phyloP scores from a whole-genome alignment of 2,113 vertebrate species.

The Paradisaea rubra region DNA sequence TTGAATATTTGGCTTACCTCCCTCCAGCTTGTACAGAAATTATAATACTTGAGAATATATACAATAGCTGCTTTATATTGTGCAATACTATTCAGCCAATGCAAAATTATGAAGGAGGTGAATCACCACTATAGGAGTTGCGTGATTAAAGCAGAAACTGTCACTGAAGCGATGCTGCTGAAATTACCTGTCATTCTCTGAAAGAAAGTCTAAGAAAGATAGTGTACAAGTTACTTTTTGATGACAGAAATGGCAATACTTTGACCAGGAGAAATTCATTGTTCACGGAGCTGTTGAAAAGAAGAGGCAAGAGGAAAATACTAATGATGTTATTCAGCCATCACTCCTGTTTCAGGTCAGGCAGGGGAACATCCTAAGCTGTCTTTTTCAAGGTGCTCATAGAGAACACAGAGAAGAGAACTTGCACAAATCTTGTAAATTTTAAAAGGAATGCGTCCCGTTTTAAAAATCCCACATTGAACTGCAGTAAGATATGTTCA shows the following conservation, averaged over 20 bases:
- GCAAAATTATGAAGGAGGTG: conserved; percentile 13
- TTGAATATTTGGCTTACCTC: background rate
- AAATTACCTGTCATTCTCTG: conserved; percentile 44
- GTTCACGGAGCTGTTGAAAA: conserved; percentile 10
- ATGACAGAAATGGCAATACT: conserved; percentile 27
- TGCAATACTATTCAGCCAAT: background rate
- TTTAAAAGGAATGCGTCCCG: fast-evolving
- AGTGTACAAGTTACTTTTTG: background rate
- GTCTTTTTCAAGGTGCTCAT: background rate
- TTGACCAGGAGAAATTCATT: conserved; percentile 2
- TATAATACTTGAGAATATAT: background rate
- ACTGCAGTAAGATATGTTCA: background rate
- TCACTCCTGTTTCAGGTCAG: background rate
- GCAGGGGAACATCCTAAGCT: background rate
- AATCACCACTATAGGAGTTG: conserved; percentile 3
- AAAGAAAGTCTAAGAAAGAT: background rate
- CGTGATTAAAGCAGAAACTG: conserved; percentile 21
- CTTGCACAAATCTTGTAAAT: background rate
- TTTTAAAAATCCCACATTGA: background rate
- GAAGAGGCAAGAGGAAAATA: conserved; percentile 14
- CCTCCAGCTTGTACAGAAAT: background rate
- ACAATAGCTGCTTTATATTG: background rate
- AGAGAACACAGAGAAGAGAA: background rate
- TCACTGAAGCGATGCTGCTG: background rate
- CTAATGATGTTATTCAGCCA: background rate